These are phyloP conservation scores for Aphelenchoides besseyi DNA, from an alignment of 1,140 invertebrate species.

Conservation along the genomic window DNA sequence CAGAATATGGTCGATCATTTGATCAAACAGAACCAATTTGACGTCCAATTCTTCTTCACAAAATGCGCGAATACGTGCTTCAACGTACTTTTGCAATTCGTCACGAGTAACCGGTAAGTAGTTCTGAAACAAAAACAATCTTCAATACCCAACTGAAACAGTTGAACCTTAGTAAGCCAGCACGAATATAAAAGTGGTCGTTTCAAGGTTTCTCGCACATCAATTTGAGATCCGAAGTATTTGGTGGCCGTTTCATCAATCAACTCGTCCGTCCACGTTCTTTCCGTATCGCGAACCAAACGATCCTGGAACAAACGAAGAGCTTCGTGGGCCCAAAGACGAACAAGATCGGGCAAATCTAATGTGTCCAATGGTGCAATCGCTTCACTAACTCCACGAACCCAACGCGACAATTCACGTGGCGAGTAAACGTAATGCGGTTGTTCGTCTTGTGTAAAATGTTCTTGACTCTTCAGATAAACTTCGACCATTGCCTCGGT, in stretches of 20 bases:
- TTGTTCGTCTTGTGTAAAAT: slow-evolving; percentile 99
- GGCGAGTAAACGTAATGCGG: slow-evolving; percentile 99
- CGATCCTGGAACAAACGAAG: slow-evolving; percentile 87
- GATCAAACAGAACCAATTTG: slow-evolving; percentile 93
- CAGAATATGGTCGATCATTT: slow-evolving; percentile 95
- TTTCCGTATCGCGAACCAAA: slow-evolving; percentile 86
- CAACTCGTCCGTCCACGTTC: slow-evolving; percentile 96
- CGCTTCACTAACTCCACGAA: slow-evolving; percentile 96
- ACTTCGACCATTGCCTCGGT: slow-evolving; percentile 99
- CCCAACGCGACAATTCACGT: slow-evolving; percentile 99
- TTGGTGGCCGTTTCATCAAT: slow-evolving; percentile 88
- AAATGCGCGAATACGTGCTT: slow-evolving; percentile 94
- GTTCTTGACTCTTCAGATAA: slow-evolving; percentile 84
- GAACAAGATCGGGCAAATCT: slow-evolving; percentile 85
- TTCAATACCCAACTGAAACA: no score
- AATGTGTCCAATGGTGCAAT: slow-evolving; percentile 85
- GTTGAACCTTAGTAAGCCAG: slow-evolving; percentile 82
- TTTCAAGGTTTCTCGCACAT: slow-evolving; percentile 73
- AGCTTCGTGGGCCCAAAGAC: slow-evolving; percentile 97
- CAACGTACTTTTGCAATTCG: slow-evolving; percentile 89
- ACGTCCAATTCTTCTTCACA: slow-evolving; percentile 99
- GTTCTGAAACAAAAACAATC: slow-evolving; percentile 69
- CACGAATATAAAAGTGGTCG: slow-evolving; percentile 95
- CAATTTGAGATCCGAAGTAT: slow-evolving; percentile 84
- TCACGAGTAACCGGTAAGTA: slow-evolving; percentile 93